A percentile compares a stretch with the other conserved stretches of the same genome.
Evolutionary conservation across 2,113 vertebrate genomes (phyloP).

Genomic region (Rhinichthys klamathensis): DNA sequence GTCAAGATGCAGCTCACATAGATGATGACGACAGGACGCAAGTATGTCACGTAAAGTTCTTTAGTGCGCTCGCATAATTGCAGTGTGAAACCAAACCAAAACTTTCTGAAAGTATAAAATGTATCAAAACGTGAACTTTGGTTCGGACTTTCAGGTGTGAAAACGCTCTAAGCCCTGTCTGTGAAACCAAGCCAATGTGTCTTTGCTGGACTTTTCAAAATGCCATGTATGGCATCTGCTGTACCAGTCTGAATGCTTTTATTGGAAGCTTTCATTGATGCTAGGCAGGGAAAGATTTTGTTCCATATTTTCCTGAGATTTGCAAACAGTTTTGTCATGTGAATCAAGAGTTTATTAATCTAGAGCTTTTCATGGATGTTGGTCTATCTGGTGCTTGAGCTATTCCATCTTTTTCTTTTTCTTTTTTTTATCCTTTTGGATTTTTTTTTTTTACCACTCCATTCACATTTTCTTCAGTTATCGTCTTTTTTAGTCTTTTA

Average conservation of each 20-base stretch:
- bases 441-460: neutral
- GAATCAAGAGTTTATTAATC: neutral
- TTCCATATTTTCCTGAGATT: neutral
- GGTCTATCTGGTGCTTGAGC: conserved; percentile 16
- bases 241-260: neutral
- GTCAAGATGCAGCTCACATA: too few species aligned
- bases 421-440: conserved; percentile 7
- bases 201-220: neutral
- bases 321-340: neutral
- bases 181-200: neutral
- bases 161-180: too few species aligned
- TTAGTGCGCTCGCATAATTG: too few species aligned
- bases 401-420: neutral
- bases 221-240: neutral
- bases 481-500: conserved; percentile 9
- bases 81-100: too few species aligned
- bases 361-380: neutral
- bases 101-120: too few species aligned
- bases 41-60: too few species aligned
- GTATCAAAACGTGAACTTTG: too few species aligned
- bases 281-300: neutral
- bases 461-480: conserved; percentile 28
- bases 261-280: neutral
- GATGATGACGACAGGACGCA: too few species aligned
- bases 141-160: too few species aligned